These are phyloP conservation scores for Macquaria ambigua DNA, from an alignment of 2,113 vertebrate species.

Conservation along the genomic window DNA sequence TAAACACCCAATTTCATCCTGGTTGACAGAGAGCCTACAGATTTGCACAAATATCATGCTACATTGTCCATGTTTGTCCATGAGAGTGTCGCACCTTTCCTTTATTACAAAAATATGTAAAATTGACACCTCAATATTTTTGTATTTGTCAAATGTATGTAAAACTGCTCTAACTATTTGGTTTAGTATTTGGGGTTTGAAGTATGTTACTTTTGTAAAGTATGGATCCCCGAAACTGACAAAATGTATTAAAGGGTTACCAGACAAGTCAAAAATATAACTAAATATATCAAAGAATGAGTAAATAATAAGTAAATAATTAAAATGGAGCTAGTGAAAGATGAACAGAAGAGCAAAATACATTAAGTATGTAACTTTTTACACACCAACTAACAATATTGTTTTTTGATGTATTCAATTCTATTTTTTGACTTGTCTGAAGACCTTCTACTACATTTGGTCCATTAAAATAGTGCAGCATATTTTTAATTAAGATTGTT, in stretches of 20 bases:
- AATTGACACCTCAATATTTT: background rate
- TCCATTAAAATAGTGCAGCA: background rate
- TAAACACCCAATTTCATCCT: background rate
- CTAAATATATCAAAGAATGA: background rate
- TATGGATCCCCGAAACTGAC: background rate
- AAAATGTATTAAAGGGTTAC: background rate
- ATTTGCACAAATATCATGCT: background rate
- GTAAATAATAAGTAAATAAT: background rate
- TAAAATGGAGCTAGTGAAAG: background rate
- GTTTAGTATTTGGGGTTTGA: background rate
- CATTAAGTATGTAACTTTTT: no score
- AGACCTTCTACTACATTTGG: background rate
- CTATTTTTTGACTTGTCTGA: background rate
- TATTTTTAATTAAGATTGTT: background rate
- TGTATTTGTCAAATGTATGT: background rate
- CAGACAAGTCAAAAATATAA: background rate
- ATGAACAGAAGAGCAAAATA: background rate
- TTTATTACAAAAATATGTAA: background rate
- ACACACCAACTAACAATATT: no score
- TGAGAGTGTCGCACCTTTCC: background rate
- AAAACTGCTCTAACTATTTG: background rate
- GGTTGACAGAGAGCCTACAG: background rate
- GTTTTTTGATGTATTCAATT: no score
- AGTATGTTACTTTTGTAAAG: background rate
- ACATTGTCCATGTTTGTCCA: background rate